Percentiles rank a stretch among this genome's conserved stretches.
Conservation (phyloP, 2,113 vertebrate genomes). For the Ophthalmolycus amberensis region DNA sequence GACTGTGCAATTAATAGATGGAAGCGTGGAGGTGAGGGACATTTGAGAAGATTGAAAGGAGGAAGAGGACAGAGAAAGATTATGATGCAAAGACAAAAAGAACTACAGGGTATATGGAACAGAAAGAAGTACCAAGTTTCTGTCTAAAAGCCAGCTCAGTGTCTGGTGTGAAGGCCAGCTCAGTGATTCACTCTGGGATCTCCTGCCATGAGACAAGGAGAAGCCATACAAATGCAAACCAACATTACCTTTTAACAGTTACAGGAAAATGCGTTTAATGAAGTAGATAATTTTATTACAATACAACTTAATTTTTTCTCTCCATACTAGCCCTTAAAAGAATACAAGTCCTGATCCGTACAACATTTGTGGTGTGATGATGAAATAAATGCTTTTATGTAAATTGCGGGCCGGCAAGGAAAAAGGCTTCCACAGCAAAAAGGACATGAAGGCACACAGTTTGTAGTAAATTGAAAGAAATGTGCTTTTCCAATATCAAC, state of each 20-base stretch:
- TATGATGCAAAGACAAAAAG: constrained; percentile 22
- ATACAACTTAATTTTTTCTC: constrained; percentile 57
- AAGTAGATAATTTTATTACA: constrained; percentile 68
- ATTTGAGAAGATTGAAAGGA: constrained; percentile 35
- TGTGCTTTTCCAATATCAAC: constrained; percentile 56
- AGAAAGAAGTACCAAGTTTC: constrained; percentile 15
- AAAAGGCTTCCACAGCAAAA: constrained; percentile 63
- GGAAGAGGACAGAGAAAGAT: constrained; percentile 12
- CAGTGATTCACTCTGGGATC: constrained; percentile 56
- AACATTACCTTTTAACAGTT: constrained; percentile 67
- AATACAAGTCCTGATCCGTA: constrained; percentile 54
- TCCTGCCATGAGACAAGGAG: constrained; percentile 50
- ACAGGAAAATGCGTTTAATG: constrained; percentile 69
- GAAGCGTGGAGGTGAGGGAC: constrained; percentile 38
- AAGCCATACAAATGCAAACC: constrained; percentile 69
- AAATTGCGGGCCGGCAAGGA: constrained; percentile 55
- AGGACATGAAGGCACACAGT: constrained; percentile 37
- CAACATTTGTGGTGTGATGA: constrained; percentile 63
- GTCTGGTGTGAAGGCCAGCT: constrained; percentile 49
- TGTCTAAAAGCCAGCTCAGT: constrained; percentile 37
- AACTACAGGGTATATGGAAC: constrained; percentile 19
- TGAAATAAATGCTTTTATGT: constrained; percentile 69
- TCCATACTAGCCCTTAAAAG: constrained; percentile 46
- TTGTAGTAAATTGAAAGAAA: constrained; percentile 65
- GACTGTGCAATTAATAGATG: constrained; percentile 76